Base-by-base conservation (phyloP, 2,888 invertebrate species). In the Drosophila robusta region DNA sequence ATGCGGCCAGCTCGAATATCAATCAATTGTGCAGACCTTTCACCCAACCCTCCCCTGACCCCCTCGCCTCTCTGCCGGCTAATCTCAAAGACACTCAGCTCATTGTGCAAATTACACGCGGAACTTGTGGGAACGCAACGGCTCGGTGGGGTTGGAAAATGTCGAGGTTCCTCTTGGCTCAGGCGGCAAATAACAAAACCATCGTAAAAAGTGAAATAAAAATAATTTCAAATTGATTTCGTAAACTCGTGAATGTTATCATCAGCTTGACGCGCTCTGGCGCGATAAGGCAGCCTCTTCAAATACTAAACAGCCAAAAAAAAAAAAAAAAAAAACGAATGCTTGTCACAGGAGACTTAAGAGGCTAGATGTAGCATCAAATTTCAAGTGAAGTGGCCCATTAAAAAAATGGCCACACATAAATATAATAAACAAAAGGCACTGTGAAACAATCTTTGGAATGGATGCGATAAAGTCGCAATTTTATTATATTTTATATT, bases 241-340 rank as follows among this genome's bases (percentile, higher is more conserved):
- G 11, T 38, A 41, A 64, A 73, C 70, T 65, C 62, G 84, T 70
- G 81, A 80, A 73, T 80, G 70, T 88, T 88, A 88, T 82, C 87
- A 67, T 52, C 44, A 18, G 39, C 18, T 54, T 64, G 49, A 52
- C 66, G 62, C 58, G 42, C 50, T 36, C 36, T 32, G 57, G 1
- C 12, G 18, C 34, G 75, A 85, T 71, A 87, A 75, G 75, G 55
- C 41, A 46, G 32, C 47, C 70, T 46, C 46, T 51, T 41, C 16
- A 41, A 51, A 29, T 4, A 52, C n/a, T 18, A 9, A 41, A 36
- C 32, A 18, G 18, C 18, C 18, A 18, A 18, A 18, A 51, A 52
- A 46, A 34, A n/a, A 39, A 49, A 44, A 61, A 54, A 22, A 65
- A 57, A 24, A 29, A 45, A 16, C 32, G 38, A 39, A 52, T 57